phyloP scores from a whole-genome alignment of 2,888 invertebrate genomes.

The Ametastegia equiseti region DNA sequence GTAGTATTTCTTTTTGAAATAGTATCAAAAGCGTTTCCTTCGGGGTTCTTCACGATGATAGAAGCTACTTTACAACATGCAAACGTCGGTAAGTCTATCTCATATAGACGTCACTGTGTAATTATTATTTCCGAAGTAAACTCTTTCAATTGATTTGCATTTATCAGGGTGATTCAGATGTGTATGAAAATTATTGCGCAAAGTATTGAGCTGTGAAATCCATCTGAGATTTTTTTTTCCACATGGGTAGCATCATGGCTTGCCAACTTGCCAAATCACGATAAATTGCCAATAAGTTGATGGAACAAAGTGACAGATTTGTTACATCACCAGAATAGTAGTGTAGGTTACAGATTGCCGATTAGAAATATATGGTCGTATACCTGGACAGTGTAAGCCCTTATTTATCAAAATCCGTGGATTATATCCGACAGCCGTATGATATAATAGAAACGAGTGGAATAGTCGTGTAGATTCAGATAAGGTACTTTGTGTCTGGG shows the following conservation, averaged over 20 bases:
- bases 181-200: no score
- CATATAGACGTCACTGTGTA: constrained; percentile 50
- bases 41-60: constrained; percentile 60
- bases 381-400: neutral
- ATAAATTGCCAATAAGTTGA: no score
- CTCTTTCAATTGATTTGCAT: neutral
- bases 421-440: constrained; percentile 11
- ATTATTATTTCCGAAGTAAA: constrained; percentile 47
- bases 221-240: no score
- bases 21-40: constrained; percentile 1
- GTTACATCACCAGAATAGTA: neutral
- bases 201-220: no score
- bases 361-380: neutral
- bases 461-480: neutral
- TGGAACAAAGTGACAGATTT: no score
- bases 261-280: no score
- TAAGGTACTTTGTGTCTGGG: neutral
- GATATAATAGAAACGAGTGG: neutral
- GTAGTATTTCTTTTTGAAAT: constrained; percentile 27
- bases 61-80: constrained; percentile 63
- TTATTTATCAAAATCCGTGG: constrained; percentile 7
- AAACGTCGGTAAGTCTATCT: constrained; percentile 63
- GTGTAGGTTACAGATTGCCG: constrained; percentile 10
- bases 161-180: neutral
- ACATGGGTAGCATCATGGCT: no score